Evolutionary conservation across 2,888 invertebrate genomes (phyloP).

Genomic region (Cerastoderma edule): DNA sequence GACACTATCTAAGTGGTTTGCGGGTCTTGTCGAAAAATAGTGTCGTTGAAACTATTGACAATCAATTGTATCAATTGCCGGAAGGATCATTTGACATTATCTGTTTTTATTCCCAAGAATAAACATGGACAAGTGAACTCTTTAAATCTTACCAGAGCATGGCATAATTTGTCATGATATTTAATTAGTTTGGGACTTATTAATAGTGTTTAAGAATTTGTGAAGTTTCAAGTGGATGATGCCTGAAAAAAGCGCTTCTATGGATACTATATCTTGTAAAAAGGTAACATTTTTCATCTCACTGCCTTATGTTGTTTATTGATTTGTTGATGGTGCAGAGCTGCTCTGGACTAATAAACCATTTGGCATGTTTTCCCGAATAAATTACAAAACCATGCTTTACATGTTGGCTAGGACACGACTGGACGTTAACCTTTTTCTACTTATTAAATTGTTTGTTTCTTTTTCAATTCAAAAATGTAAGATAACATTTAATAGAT

Average conservation of each 20-base stretch:
- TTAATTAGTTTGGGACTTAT: slow-evolving; percentile 6
- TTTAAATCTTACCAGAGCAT: too few relatives aligned
- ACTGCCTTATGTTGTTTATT: slow-evolving; percentile 14
- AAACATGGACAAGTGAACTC: not conserved
- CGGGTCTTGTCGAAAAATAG: not conserved
- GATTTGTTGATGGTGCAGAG: slow-evolving; percentile 15
- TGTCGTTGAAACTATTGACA: slow-evolving; percentile 10
- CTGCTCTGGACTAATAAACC: not conserved
- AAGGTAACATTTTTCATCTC: slow-evolving; percentile 41
- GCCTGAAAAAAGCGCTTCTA: slow-evolving; percentile 51
- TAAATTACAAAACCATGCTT: too few relatives aligned
- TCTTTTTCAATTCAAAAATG: too few relatives aligned
- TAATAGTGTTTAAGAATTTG: not conserved
- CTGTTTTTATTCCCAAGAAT: not conserved
- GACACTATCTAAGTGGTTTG: slow-evolving; percentile 1
- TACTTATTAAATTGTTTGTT: too few relatives aligned
- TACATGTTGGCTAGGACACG: too few relatives aligned
- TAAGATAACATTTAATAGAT: too few relatives aligned
- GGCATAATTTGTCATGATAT: not conserved
- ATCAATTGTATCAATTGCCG: not conserved
- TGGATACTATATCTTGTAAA: slow-evolving; percentile 57
- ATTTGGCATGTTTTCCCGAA: not conserved
- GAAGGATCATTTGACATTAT: not conserved
- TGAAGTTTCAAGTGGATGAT: slow-evolving; percentile 29
- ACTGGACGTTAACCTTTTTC: too few relatives aligned